Evolutionary conservation across 2,888 invertebrate genomes (phyloP).

Genomic region (Caenorhabditis imperialis): DNA sequence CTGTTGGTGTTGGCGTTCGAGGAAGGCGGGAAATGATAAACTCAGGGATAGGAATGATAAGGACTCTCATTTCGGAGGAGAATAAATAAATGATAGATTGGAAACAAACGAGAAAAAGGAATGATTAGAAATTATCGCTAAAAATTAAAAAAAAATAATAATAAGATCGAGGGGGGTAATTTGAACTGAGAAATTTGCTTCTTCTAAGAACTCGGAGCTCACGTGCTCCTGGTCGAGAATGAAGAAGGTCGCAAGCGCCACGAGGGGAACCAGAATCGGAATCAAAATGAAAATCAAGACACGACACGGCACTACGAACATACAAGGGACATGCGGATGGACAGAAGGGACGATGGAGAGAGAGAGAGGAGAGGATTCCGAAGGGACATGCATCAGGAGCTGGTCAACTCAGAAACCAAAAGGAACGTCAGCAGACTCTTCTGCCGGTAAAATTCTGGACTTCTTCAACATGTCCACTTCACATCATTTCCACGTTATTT

Average conservation of each 20-base stretch:
- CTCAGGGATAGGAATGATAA: conserved; percentile 45
- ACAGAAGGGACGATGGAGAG: conserved; percentile 16
- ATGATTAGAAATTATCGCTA: conserved; percentile 9
- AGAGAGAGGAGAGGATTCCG: conserved; percentile 11
- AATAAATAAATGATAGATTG: conserved; percentile 15
- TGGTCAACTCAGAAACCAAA: conserved; percentile 15
- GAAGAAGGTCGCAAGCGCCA: conserved; percentile 41
- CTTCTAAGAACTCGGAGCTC: no score
- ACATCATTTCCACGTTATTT: conserved; percentile 14
- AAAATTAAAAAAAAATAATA: conserved; percentile 8
- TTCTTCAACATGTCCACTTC: conserved; percentile 10
- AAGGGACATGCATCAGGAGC: conserved; percentile 29
- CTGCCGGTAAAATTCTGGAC: conserved; percentile 44
- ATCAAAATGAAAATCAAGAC: not conserved
- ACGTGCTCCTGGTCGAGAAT: no score
- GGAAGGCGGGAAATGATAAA: conserved; percentile 6
- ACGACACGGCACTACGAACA: conserved; percentile 1
- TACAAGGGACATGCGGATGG: not conserved
- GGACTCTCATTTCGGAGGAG: no score
- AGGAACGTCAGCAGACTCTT: not conserved
- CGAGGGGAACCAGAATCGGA: not conserved
- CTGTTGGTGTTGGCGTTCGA: not conserved
- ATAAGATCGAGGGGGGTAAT: no score
- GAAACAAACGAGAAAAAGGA: conserved; percentile 5
- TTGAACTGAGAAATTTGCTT: no score